A percentile compares a stretch with the other conserved stretches of the same genome.
phyloP scores from a whole-genome alignment of 2,888 invertebrate species.

The Acleris literana region DNA sequence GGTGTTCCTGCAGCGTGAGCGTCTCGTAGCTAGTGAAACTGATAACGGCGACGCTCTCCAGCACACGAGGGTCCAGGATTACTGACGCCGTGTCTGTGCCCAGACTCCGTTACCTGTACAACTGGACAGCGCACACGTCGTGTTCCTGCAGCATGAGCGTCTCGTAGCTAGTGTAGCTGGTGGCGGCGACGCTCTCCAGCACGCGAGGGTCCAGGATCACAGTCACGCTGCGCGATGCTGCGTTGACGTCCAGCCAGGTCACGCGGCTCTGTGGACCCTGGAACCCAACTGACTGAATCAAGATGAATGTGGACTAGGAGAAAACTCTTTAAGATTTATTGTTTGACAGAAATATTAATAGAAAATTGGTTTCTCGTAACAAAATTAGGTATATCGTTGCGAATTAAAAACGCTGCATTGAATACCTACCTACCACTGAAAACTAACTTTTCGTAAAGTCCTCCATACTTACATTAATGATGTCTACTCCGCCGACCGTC shows the following conservation, averaged over 20 bases:
- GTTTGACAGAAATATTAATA: too few species aligned
- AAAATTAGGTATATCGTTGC: too few species aligned
- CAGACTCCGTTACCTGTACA: conserved; percentile 50
- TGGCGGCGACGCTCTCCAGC: conserved; percentile 42
- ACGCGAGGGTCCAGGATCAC: conserved; percentile 51
- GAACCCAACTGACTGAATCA: not conserved
- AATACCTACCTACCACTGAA: too few species aligned
- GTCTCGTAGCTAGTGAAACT: too few species aligned
- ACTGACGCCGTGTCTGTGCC: too few species aligned
- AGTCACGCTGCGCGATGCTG: conserved; percentile 45
- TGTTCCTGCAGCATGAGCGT: conserved; percentile 46
- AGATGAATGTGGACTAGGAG: not conserved
- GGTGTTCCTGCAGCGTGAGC: too few species aligned
- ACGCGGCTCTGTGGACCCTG: conserved; percentile 32
- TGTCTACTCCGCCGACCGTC: conserved; percentile 47
- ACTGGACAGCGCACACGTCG: conserved; percentile 43
- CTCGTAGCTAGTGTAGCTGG: conserved; percentile 46
- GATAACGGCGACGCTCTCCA: too few species aligned
- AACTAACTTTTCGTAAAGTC: too few species aligned
- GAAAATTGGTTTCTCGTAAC: too few species aligned
- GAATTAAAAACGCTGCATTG: too few species aligned
- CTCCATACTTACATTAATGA: conserved; percentile 51
- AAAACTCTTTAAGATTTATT: too few species aligned
- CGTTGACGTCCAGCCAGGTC: conserved; percentile 61
- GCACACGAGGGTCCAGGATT: too few species aligned